These are phyloP conservation scores for Xenops minutus DNA, from an alignment of 2,797 vertebrate species.

Conservation along the genomic window DNA sequence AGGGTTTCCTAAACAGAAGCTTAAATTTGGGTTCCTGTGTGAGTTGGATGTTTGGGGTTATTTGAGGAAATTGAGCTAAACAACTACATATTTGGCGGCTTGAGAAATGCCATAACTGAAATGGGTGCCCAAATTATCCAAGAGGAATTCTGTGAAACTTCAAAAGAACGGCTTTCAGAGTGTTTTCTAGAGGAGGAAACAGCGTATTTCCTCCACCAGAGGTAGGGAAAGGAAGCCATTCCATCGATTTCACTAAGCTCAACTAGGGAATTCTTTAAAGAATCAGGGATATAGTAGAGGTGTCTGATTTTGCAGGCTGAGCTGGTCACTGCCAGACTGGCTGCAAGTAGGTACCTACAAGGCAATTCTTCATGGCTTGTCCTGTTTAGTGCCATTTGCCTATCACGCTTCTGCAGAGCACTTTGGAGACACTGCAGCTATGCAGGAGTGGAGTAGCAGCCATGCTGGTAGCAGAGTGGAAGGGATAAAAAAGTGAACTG, in stretches of 20 bases:
- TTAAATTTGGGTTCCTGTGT: not conserved
- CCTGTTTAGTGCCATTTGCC: not conserved
- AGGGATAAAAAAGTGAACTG: not conserved
- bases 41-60: not conserved
- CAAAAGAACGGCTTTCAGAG: not conserved
- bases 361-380: not conserved
- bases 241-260: not conserved
- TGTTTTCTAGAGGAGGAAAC: not conserved
- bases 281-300: not conserved
- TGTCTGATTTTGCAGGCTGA: not conserved
- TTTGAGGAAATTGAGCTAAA: not conserved
- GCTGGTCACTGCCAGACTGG: not conserved
- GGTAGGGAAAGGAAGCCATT: not conserved
- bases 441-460: rapidly evolving
- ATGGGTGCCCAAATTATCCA: not conserved
- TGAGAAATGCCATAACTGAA: not conserved
- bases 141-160: rapidly evolving
- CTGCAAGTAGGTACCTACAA: not conserved
- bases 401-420: not conserved
- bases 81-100: not conserved
- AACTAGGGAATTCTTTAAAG: not conserved
- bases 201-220: not conserved
- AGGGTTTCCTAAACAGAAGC: not conserved
- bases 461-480: not conserved
- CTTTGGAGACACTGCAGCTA: not conserved